These are phyloP conservation scores for Dendrocincla fuliginosa DNA, from an alignment of 2,797 vertebrate species.

Conservation along the genomic window DNA sequence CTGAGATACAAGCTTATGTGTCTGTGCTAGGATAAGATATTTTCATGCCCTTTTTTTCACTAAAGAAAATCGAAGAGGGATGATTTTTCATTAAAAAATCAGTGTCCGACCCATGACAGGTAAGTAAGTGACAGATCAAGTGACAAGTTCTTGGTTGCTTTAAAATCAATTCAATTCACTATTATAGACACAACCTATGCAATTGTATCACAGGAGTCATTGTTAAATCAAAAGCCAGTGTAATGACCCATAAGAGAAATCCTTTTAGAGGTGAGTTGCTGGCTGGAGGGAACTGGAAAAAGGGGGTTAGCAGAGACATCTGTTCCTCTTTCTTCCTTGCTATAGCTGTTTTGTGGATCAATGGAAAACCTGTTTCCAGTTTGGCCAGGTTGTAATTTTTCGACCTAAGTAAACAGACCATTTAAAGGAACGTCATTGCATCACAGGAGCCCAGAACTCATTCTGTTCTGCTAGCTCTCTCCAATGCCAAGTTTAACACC, in stretches of 20 bases:
- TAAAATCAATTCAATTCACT: neutral
- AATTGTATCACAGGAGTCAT: neutral
- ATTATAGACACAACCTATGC: neutral
- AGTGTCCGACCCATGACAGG: neutral
- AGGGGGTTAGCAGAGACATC: neutral
- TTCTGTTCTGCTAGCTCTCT: neutral
- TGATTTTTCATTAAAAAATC: neutral
- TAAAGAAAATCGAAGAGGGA: neutral
- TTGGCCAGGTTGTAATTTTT: slow-evolving; percentile 42
- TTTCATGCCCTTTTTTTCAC: neutral
- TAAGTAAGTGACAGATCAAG: neutral
- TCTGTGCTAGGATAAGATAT: neutral
- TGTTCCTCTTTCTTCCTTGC: neutral
- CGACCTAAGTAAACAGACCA: slow-evolving; percentile 22
- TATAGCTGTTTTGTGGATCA: neutral
- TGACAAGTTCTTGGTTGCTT: neutral
- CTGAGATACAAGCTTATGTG: neutral
- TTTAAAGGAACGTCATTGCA: slow-evolving; percentile 36
- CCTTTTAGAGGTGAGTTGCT: neutral
- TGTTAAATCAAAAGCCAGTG: neutral
- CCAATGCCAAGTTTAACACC: slow-evolving; percentile 45
- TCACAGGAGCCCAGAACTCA: neutral
- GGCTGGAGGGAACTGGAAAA: neutral
- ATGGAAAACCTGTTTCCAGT: slow-evolving; percentile 18
- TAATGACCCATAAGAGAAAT: neutral